Evolutionary conservation across 2,888 invertebrate species (phyloP).

Genomic region (Drosophila acutilabella): DNA sequence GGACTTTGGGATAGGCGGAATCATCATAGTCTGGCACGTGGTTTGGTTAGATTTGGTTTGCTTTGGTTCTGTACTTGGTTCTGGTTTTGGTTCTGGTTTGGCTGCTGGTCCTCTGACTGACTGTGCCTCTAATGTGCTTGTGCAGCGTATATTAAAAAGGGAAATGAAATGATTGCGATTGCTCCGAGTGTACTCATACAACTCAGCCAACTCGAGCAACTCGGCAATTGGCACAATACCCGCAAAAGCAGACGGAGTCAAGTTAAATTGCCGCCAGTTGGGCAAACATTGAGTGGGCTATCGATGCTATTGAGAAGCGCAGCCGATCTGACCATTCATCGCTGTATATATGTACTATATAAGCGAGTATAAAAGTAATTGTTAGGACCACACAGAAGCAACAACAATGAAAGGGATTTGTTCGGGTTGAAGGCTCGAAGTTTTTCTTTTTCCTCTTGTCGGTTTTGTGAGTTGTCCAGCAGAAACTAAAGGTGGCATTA

Average conservation of each 20-base stretch:
- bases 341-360: slow-evolving; percentile 17
- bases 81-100: background rate
- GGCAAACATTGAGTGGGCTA: slow-evolving; percentile 77
- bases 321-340: slow-evolving; percentile 33
- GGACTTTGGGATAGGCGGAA: slow-evolving; percentile 29
- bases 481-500: slow-evolving; percentile 27
- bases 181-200: slow-evolving; percentile 55
- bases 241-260: slow-evolving; percentile 59
- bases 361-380: slow-evolving; percentile 63
- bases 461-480: slow-evolving; percentile 2
- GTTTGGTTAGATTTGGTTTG: slow-evolving; percentile 56
- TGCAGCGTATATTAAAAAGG: slow-evolving; percentile 81
- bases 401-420: slow-evolving; percentile 27
- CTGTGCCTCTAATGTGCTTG: slow-evolving; percentile 67
- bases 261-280: slow-evolving; percentile 69
- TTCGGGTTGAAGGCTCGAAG: slow-evolving; percentile 5
- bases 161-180: slow-evolving; percentile 81
- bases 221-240: slow-evolving; percentile 77
- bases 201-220: slow-evolving; percentile 29
- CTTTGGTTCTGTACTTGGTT: slow-evolving; percentile 4
- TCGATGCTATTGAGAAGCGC: slow-evolving; percentile 64
- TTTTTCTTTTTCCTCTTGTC: background rate
- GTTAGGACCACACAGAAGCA: slow-evolving; percentile 54
- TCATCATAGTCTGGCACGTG: slow-evolving; percentile 73
- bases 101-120: slow-evolving; percentile 10